phyloP scores from a whole-genome alignment of 2,113 vertebrate species.

The Sinocyclocheilus rhinocerous region DNA sequence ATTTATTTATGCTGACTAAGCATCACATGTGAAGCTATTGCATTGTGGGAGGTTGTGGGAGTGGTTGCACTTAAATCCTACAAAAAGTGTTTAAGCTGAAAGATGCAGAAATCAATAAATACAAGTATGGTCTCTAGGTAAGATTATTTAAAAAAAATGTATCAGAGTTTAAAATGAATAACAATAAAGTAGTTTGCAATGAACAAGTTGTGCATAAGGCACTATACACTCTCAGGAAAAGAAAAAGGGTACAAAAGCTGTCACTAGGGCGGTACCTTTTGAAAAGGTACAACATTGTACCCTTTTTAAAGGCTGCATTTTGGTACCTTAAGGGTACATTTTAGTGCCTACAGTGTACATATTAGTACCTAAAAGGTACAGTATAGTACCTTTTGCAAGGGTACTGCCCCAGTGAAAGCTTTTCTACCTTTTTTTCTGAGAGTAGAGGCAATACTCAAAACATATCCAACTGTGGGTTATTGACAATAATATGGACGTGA shows the following conservation, averaged over 20 bases:
- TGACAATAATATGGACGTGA: background rate
- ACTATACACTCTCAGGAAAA: background rate
- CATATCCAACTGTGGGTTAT: background rate
- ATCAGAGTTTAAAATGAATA: background rate
- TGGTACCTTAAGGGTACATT: no score
- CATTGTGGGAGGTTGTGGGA: constrained; percentile 6
- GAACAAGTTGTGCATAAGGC: background rate
- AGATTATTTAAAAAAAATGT: background rate
- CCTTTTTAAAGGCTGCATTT: background rate
- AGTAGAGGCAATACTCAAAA: background rate
- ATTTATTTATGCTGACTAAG: background rate
- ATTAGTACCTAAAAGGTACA: no score
- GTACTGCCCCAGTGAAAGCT: no score
- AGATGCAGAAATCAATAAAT: background rate
- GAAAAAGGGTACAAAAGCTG: no score
- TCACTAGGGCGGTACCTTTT: background rate
- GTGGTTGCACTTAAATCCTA: background rate
- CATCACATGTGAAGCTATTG: background rate
- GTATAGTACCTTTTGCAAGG: no score
- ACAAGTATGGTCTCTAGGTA: background rate
- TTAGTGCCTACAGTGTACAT: no score
- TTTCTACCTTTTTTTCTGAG: no score
- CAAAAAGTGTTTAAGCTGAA: background rate
- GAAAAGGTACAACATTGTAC: background rate
- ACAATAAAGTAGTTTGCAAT: background rate